Base-by-base conservation (phyloP, 1,140 invertebrate genomes). In the Eciton burchellii region DNA sequence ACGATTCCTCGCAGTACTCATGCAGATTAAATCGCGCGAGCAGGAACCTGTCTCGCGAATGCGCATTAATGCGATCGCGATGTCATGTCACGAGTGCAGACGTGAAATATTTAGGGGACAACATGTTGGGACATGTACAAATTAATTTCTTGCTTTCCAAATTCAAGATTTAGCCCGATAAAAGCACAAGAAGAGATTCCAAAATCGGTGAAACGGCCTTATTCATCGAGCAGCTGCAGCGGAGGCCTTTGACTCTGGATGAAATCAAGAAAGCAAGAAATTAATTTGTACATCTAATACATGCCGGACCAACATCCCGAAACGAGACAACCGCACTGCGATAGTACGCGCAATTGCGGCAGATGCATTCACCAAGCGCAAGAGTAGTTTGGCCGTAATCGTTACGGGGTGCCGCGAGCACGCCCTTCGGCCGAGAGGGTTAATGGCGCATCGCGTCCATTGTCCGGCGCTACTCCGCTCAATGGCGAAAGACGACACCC, bases 401-500 rank as follows among this genome's bases (percentile, higher is more conserved):
- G 72, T 57, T 79, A 70, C 24, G 47, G 47, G n/a, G 59, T 26
- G 59, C 41, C 45, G 24, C 73, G 47, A 54, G 26, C 35, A 24
- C 56, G 16, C 21, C 57, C 56, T 45, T 41, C 41, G 56, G 21
- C 63, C 74, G 52, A 79, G 70, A 79, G 52, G 74, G 63, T 79
- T 79, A 70, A 79, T 79, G 70, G 74, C 74, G 63, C 56, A 79
- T 79, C 35, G 63, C 74, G 63, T 21, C 74, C 49, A 79, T 79
- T 79, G 74, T 79, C 74, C 63, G 35, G 63, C n/a, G n/a, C 63
- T 68, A 70, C 35, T 79, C 74, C 56, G 74, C 74, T 68, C 70
- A 79, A 79, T 79, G 63, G 74, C 52, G 63, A 68, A 79, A 79
- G 74, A 79, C 74, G 74, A 79, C 63, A 70, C 63, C 35, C 74